These are phyloP conservation scores for Loripinus fragilis DNA, from an alignment of 2,888 invertebrate species.

Conservation along the genomic window DNA sequence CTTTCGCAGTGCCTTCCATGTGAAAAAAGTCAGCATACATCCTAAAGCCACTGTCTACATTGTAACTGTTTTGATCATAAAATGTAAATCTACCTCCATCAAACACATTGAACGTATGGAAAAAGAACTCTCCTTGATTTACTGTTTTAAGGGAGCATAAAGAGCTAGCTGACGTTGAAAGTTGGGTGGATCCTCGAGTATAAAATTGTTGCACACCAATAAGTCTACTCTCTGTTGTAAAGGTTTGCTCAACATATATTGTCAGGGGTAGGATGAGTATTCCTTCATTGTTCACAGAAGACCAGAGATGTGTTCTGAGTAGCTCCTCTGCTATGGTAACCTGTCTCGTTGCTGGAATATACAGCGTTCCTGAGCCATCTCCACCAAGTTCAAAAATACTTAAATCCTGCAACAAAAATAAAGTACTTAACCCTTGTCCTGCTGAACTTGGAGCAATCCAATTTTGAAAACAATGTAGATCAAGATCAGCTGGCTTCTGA, in stretches of 20 bases:
- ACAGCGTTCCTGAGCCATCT: constrained; percentile 65
- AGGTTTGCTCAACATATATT: constrained; percentile 55
- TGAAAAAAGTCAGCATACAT: constrained; percentile 55
- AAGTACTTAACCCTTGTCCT: no score
- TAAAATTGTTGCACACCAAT: constrained; percentile 66
- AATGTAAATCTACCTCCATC: constrained; percentile 52
- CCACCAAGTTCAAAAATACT: constrained; percentile 59
- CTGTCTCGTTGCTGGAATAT: constrained; percentile 40
- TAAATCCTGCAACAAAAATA: constrained; percentile 29
- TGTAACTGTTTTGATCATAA: constrained; percentile 37
- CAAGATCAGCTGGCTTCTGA: no score
- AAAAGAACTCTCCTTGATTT: constrained; percentile 50
- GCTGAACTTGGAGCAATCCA: no score
- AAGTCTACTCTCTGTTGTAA: constrained; percentile 57
- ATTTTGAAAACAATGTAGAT: no score
- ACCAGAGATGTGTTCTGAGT: constrained; percentile 58
- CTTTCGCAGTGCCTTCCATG: constrained; percentile 54
- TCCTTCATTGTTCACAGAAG: constrained; percentile 52
- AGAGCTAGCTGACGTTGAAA: constrained; percentile 58
- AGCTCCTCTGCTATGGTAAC: constrained; percentile 53
- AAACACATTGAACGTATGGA: constrained; percentile 59
- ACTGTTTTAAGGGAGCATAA: constrained; percentile 32
- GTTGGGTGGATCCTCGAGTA: constrained; percentile 52
- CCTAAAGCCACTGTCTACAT: constrained; percentile 35
- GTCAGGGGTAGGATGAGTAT: constrained; percentile 58